Evolutionary conservation across 2,888 invertebrate species (phyloP).

Genomic region (Watsonalla cultraria): DNA sequence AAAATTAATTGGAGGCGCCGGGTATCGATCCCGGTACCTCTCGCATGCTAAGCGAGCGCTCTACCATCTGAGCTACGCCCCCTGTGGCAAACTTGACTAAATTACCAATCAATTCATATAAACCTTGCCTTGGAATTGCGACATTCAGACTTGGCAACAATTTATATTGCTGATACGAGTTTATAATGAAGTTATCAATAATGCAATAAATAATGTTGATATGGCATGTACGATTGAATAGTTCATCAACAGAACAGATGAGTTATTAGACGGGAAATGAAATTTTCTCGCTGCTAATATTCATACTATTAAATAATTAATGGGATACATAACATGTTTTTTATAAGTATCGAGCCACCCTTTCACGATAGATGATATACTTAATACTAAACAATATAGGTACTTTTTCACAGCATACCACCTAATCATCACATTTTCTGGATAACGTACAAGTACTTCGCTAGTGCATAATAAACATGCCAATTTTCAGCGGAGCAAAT

Average conservation of each 20-base stretch:
- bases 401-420: too few species aligned
- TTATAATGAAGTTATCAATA: not conserved
- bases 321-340: too few species aligned
- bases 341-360: too few species aligned
- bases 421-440: too few species aligned
- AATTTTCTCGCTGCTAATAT: not conserved
- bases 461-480: too few species aligned
- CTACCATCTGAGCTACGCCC: conserved; percentile 79
- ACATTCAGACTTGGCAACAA: not conserved
- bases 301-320: too few species aligned
- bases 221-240: not conserved
- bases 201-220: not conserved
- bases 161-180: not conserved
- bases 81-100: conserved; percentile 19
- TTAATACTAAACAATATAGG: too few species aligned
- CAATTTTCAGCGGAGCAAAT: too few species aligned
- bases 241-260: not conserved
- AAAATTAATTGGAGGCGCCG: conserved; percentile 66
- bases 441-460: too few species aligned
- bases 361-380: too few species aligned
- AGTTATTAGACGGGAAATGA: not conserved
- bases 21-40: conserved; percentile 78
- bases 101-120: not conserved
- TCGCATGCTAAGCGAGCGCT: conserved; percentile 79
- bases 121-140: not conserved